Conservation (phyloP, 1,140 invertebrate species). For the Zaprionus gabonicus region DNA sequence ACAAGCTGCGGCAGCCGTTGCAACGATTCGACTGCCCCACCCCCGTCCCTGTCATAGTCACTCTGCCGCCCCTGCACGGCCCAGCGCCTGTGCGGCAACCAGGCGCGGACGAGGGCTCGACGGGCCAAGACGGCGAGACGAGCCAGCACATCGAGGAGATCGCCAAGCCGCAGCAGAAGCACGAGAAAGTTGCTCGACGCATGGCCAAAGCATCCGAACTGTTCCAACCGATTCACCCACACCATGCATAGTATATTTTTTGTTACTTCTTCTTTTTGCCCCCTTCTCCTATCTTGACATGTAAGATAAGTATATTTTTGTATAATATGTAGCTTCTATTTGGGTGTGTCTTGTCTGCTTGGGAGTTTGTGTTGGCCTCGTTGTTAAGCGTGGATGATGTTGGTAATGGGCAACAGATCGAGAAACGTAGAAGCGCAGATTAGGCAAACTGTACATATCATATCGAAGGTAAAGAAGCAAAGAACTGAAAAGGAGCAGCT, state of each 20-base stretch:
- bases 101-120: not conserved
- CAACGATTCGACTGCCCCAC: constrained; percentile 66
- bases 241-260: constrained; percentile 26
- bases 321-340: not conserved
- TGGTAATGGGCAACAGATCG: constrained; percentile 1
- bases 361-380: constrained; percentile 33
- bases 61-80: constrained; percentile 20
- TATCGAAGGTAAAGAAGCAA: not conserved
- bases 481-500: not conserved
- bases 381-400: constrained; percentile 18
- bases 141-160: constrained; percentile 10
- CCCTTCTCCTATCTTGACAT: not conserved
- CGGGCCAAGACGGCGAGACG: not conserved
- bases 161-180: constrained; percentile 7
- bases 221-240: not conserved
- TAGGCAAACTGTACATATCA: not conserved
- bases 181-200: not conserved
- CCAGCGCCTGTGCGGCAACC: not conserved
- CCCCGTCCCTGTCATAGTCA: constrained; percentile 59
- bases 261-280: constrained; percentile 8
- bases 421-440: not conserved
- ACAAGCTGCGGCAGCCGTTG: constrained; percentile 77
- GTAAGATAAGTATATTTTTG: constrained; percentile 6
- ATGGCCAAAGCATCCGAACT: not conserved
- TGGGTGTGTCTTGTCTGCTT: not conserved